Percentiles rank a stretch among this genome's conserved stretches.
phyloP scores from a whole-genome alignment of 2,113 vertebrate species.

The Smithornis capensis region DNA sequence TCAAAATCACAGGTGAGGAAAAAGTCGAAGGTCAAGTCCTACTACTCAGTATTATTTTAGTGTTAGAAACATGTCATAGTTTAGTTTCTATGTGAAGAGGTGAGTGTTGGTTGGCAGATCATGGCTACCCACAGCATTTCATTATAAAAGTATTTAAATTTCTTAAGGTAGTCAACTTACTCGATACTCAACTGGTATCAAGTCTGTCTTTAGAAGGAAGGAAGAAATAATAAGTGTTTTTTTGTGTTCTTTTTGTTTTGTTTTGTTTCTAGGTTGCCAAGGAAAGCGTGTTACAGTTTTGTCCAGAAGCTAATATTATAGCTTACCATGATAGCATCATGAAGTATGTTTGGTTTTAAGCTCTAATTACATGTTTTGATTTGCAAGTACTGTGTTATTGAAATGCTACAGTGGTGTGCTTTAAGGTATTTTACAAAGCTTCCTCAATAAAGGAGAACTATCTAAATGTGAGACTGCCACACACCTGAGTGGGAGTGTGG shows the following conservation, averaged over 20 bases:
- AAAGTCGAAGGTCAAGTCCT: not conserved
- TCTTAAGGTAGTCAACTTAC: not conserved
- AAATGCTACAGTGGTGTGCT: not conserved
- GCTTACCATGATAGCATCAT: conserved; percentile 98
- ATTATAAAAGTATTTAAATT: not conserved
- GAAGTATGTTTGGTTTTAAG: conserved; percentile 83
- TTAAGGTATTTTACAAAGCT: not conserved
- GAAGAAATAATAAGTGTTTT: conserved; percentile 23
- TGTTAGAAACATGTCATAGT: not conserved
- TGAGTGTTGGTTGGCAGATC: not conserved
- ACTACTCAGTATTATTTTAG: not conserved
- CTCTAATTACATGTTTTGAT: conserved; percentile 33
- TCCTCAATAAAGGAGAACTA: not conserved
- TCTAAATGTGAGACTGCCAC: not conserved
- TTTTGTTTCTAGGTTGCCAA: conserved; percentile 89
- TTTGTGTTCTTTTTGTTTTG: conserved; percentile 10
- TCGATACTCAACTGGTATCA: not conserved
- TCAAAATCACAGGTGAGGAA: conserved; percentile 92
- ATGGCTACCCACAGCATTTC: not conserved
- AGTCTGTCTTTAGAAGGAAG: conserved; percentile 30
- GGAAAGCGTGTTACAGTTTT: conserved; percentile 95
- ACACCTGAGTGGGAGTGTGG: not conserved
- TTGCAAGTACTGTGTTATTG: conserved; percentile 21
- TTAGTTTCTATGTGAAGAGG: not conserved
- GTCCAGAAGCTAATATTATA: conserved; percentile 90